Evolutionary conservation across 1,140 invertebrate species (phyloP), one percentile per base, ranked within the genome.

Genomic region (Lasioglossum baleicum): DNA sequence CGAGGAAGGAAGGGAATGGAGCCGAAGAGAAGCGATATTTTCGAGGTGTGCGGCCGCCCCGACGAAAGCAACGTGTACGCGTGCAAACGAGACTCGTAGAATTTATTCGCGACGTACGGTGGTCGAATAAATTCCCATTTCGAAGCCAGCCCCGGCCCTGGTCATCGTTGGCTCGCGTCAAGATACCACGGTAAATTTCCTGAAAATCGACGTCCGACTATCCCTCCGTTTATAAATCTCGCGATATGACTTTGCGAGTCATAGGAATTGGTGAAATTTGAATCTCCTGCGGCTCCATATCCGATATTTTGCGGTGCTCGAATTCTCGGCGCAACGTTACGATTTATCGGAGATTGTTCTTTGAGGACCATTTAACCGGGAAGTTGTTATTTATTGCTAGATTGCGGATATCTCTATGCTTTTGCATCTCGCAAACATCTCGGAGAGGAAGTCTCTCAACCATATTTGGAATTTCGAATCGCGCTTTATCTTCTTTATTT

Each of bases 111-210:
- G 40, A 2, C 20, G 31, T 26, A 44, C 67, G 71, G 61, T 56
- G 81, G 58, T 64, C 75, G 83, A 84, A 84, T 83, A 84, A 75
- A 83, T 84, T 84, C 75, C 71, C 68, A 80, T 75, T 68, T 15
- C 15, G 5, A 17, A 56, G 1, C 17, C 26, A 26, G 8, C 17
- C 51, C 17, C 67, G n/a, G 13, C 53, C 8, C 20, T 13, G n/a
- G 42, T 15, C 40, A 13, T 31, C 13, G 15, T 15, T 15, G 69
- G 48, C 20, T 31, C 22, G 58, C 72, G 78, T 72, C 53, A 48
- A 78, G 56, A 67, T 61, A n/a, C 17, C 42, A 5, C 42, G 53
- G 26, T 58, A 64, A 60, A 81, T 81, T 53, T 71, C 48, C 58
- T 6, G 64, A 40, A 53, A 17, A 42, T 65, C 58, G 35, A 65